A percentile compares a stretch with the other conserved stretches of the same genome.
These are phyloP conservation scores for Excalfactoria chinensis DNA, from an alignment of 2,113 vertebrate genomes.

Conservation along the genomic window DNA sequence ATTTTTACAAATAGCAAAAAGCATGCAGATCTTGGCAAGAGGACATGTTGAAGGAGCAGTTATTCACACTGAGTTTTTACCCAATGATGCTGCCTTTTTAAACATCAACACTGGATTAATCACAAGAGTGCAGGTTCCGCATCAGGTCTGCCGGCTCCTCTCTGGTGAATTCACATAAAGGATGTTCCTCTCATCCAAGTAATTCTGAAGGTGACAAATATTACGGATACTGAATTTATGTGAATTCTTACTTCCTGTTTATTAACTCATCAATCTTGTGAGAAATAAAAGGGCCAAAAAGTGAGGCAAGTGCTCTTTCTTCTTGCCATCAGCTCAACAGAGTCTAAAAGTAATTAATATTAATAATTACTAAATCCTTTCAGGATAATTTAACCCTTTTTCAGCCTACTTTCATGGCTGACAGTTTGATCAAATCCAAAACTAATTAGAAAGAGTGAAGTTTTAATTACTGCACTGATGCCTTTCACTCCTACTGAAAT, in stretches of 20 bases:
- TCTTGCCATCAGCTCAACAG: constrained; percentile 68
- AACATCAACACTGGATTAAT: constrained; percentile 72
- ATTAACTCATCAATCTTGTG: constrained; percentile 83
- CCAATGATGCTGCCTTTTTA: constrained; percentile 58
- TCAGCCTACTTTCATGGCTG: background rate
- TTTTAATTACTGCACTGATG: constrained; percentile 32
- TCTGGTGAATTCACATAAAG: constrained; percentile 77
- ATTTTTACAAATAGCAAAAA: background rate
- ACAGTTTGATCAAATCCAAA: background rate
- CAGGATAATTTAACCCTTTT: constrained; percentile 73
- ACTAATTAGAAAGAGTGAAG: constrained; percentile 50
- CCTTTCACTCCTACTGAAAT: constrained; percentile 17
- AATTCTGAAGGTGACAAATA: constrained; percentile 82
- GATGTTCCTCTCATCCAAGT: constrained; percentile 76
- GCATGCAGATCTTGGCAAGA: background rate
- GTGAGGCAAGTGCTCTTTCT: constrained; percentile 62
- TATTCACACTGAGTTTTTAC: constrained; percentile 37
- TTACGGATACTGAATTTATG: constrained; percentile 83
- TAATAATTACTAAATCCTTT: constrained; percentile 74
- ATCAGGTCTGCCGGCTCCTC: constrained; percentile 51
- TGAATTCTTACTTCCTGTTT: constrained; percentile 78
- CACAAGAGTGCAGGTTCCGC: constrained; percentile 49
- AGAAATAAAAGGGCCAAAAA: constrained; percentile 77
- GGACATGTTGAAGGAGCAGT: background rate
- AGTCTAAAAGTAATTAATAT: constrained; percentile 79